phyloP scores from a whole-genome alignment of 2,113 vertebrate genomes.

The Montifringilla adamsi region DNA sequence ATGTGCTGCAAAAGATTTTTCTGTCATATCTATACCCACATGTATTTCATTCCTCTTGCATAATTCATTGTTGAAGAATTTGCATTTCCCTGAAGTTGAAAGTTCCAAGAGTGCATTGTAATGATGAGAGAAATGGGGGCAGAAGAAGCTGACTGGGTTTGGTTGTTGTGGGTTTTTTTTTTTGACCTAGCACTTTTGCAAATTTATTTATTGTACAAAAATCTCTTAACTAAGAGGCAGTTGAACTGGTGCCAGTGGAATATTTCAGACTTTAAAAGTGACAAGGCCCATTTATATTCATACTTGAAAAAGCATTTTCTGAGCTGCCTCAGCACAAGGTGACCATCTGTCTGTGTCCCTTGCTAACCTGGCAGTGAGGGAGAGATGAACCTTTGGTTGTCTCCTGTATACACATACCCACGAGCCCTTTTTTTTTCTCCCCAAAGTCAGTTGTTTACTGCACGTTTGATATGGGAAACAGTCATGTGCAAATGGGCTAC shows the following conservation, averaged over 20 bases:
- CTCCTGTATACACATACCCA: background rate
- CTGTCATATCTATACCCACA: background rate
- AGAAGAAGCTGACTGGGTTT: background rate
- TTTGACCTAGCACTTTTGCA: background rate
- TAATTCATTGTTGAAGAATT: constrained; percentile 20
- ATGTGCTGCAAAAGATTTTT: background rate
- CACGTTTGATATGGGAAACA: background rate
- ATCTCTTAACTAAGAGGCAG: background rate
- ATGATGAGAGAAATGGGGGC: background rate
- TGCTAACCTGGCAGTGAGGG: background rate
- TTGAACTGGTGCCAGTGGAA: constrained; percentile 16
- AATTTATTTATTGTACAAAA: constrained; percentile 19
- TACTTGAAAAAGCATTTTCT: constrained; percentile 30
- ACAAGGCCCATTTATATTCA: background rate
- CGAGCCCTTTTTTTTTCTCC: accelerated
- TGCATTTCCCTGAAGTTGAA: constrained; percentile 26
- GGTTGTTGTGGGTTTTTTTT: background rate
- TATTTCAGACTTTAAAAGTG: constrained; percentile 15
- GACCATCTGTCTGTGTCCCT: background rate
- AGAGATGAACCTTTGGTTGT: background rate
- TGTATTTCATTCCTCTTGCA: background rate
- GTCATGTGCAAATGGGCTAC: background rate
- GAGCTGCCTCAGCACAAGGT: background rate
- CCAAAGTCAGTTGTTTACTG: background rate
- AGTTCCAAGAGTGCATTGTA: background rate